These are phyloP conservation scores for Zele albiditarsus DNA, from an alignment of 2,888 invertebrate genomes.

Conservation along the genomic window DNA sequence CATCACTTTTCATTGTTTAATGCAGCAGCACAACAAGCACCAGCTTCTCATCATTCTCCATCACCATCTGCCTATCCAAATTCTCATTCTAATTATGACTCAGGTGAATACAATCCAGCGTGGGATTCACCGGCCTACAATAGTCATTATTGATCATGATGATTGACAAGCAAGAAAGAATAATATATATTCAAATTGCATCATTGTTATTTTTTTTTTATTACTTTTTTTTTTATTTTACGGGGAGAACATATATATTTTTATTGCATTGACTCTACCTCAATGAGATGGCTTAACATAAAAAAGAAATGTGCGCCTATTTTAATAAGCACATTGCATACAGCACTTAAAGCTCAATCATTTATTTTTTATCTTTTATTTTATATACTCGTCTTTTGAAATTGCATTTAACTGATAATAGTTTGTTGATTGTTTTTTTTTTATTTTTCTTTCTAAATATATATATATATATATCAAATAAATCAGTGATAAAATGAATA, in stretches of 20 bases:
- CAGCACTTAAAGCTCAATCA: not conserved
- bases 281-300: not conserved
- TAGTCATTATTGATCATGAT: conserved; percentile 48
- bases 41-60: conserved; percentile 51
- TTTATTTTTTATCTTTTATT: not conserved
- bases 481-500: not conserved
- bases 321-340: not conserved
- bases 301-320: not conserved
- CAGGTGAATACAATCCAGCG: conserved; percentile 59
- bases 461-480: not conserved
- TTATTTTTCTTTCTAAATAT: too few species aligned
- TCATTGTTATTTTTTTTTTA: not conserved
- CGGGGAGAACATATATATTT: not conserved
- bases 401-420: not conserved
- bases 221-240: not conserved
- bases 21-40: conserved; percentile 61
- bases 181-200: conserved; percentile 7
- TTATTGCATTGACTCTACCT: conserved; percentile 8
- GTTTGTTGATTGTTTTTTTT: not conserved
- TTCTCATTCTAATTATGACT: conserved; percentile 55
- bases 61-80: conserved; percentile 52
- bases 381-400: not conserved
- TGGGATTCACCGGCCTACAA: conserved; percentile 54
- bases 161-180: conserved; percentile 6
- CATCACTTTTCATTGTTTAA: conserved; percentile 68